Conservation (phyloP, 2,113 vertebrate genomes). For the Archilochus colubris region DNA sequence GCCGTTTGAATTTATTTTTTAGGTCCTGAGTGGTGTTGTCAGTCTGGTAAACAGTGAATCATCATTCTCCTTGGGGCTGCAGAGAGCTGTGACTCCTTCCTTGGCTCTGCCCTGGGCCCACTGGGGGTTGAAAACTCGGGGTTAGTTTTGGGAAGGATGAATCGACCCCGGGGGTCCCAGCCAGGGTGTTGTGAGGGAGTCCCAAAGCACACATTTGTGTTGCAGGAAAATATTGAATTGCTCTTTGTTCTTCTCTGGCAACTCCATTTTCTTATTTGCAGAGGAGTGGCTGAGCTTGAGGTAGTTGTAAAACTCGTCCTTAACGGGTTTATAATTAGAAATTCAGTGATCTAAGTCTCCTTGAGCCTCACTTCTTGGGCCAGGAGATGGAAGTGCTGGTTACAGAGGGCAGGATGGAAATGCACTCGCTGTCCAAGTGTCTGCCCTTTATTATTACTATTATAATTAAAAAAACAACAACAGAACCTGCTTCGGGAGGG, state of each 20-base stretch:
- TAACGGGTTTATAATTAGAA: not conserved
- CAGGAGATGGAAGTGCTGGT: not conserved
- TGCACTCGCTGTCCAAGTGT: not conserved
- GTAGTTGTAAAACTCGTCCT: not conserved
- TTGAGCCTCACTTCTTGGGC: not conserved
- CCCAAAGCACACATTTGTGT: rapidly evolving
- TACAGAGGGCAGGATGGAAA: not conserved
- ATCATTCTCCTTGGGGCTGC: not conserved
- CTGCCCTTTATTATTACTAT: not conserved
- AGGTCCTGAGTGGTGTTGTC: not conserved
- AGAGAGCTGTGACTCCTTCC: not conserved
- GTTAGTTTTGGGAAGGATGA: not conserved
- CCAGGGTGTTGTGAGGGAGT: not conserved
- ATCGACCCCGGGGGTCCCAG: rapidly evolving
- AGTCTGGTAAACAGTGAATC: not conserved
- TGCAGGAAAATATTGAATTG: rapidly evolving
- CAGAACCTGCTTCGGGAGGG: not conserved
- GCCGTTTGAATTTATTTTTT: not conserved
- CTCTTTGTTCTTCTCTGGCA: not conserved
- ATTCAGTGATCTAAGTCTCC: not conserved
- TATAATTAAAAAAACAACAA: no score
- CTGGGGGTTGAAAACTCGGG: not conserved
- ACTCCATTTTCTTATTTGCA: not conserved
- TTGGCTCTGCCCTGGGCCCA: rapidly evolving
- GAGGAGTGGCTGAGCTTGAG: not conserved